These are phyloP conservation scores for Agonopterix heracliana DNA, from an alignment of 2,888 invertebrate genomes.

Conservation along the genomic window DNA sequence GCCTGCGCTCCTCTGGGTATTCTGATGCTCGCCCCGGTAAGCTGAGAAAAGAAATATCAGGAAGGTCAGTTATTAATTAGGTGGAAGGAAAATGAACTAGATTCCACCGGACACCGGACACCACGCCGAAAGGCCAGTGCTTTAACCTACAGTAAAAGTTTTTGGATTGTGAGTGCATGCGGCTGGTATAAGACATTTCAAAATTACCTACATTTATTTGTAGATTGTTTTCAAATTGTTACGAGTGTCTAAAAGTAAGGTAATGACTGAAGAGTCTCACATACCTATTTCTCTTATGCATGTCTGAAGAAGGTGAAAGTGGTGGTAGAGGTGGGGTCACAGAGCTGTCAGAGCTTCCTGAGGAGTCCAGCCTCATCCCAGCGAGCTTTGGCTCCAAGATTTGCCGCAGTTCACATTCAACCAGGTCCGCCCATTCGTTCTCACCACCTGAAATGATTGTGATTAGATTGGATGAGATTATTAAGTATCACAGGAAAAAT, in stretches of 20 bases:
- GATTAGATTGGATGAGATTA: not conserved
- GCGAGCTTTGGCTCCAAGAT: constrained; percentile 85
- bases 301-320: constrained; percentile 78
- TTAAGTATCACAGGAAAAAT: not conserved
- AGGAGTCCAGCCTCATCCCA: constrained; percentile 76
- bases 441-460: constrained; percentile 71
- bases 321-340: constrained; percentile 88
- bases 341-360: constrained; percentile 81
- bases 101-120: too few species aligned
- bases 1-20: constrained; percentile 57
- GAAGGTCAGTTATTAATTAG: not conserved
- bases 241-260: too few species aligned
- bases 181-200: too few species aligned
- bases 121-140: too few species aligned
- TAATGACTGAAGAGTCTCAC: not conserved
- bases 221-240: too few species aligned
- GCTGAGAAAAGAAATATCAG: not conserved
- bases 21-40: constrained; percentile 4
- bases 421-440: constrained; percentile 88
- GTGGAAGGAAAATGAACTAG: too few species aligned
- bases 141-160: too few species aligned
- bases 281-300: constrained; percentile 73
- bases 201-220: too few species aligned
- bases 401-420: constrained; percentile 86
- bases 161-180: too few species aligned